Evolutionary conservation across 2,113 vertebrate genomes (phyloP).

Genomic region (Cheilinus undulatus): DNA sequence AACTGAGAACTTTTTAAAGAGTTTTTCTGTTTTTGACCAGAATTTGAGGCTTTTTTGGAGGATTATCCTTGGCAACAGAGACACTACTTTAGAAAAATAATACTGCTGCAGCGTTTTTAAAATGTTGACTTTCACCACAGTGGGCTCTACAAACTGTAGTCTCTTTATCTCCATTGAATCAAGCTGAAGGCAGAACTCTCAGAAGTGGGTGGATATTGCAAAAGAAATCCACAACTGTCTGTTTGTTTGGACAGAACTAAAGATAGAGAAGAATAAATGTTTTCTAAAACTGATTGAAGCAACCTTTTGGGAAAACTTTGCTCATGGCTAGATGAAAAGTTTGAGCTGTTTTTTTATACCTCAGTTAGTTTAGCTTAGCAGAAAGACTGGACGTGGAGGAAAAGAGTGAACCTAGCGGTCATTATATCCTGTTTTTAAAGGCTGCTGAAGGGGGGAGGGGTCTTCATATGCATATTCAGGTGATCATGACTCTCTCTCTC

Average conservation of each 20-base stretch:
- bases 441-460: too few relatives aligned
- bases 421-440: too few relatives aligned
- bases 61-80: slow-evolving; percentile 2
- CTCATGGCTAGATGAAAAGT: neutral
- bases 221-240: neutral
- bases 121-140: neutral
- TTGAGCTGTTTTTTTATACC: neutral
- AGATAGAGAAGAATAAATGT: neutral
- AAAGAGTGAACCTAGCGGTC: too few relatives aligned
- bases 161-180: slow-evolving; percentile 15
- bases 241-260: neutral
- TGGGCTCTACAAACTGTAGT: slow-evolving; percentile 2
- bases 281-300: neutral
- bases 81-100: neutral
- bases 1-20: neutral
- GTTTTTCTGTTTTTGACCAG: neutral
- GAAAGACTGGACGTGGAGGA: neutral
- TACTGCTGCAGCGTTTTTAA: neutral
- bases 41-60: neutral
- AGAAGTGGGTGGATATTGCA: neutral
- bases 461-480: too few relatives aligned
- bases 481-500: too few relatives aligned
- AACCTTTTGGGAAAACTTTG: too few relatives aligned
- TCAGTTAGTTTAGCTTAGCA: neutral
- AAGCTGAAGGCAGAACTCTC: neutral